Base-by-base conservation (phyloP, 1,140 invertebrate species). In the Odontomachus brunneus region DNA sequence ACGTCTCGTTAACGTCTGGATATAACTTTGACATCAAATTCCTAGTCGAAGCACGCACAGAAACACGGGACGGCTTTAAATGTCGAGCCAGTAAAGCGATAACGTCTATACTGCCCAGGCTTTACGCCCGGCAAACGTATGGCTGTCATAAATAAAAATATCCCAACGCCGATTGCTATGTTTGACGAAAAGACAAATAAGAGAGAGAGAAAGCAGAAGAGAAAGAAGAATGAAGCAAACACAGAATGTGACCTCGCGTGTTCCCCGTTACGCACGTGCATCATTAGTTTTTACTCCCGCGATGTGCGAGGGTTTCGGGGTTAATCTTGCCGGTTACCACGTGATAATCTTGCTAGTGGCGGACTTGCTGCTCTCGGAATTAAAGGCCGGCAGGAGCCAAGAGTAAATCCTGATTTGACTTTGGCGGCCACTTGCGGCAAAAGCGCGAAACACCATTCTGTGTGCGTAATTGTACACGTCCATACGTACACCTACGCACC, bases 1-100 rank as follows among this genome's bases (percentile, higher is more conserved):
- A 80, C 65, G 75, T 80, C 75, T 80, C 75, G 75, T 80, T 80
- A 80, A 80, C 75, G 65, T 80, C 65, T 80, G 75, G 65, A 48
- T 71, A 71, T 71, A 80, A 80, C 75, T 80, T 71, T 80, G 75
- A 80, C 65, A 71, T 71, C 75, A 57, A 71, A 69, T 80, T 65
- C 22, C 65, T 29, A 80, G 75, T 80, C 75, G 75, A 57, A n/a
- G 65, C 75, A 80, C 75, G 75, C 75, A 57, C 65, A 57, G 75
- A 57, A 71, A 48, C 75, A 71, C 75, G 24, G 24, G 29, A 44
- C 33, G 75, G 33, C 71, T 80, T 80, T 80, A 80, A 80, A 80
- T 71, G 65, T 65, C 65, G 33, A 29, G 65, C 75, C 44, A 29
- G 51, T 53, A 57, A 71, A 71, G 75, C 75, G 75, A 80, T 71